Conservation (phyloP, 2,113 vertebrate species). For the Marcusenius ussheri region DNA sequence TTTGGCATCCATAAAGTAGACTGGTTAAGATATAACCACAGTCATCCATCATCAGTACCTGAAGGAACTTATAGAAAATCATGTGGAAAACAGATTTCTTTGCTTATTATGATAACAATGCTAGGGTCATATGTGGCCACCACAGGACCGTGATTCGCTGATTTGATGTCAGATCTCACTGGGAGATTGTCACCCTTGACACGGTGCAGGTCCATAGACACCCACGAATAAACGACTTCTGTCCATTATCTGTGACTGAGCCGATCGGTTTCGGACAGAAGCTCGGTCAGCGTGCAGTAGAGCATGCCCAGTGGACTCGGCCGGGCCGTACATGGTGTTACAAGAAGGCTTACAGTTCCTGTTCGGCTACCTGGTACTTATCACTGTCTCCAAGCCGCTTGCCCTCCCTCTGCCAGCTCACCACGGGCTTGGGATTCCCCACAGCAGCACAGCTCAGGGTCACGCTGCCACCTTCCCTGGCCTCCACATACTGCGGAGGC, state of each 20-base stretch:
- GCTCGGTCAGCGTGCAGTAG: background rate
- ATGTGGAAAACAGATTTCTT: background rate
- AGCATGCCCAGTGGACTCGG: background rate
- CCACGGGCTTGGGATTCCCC: conserved; percentile 92
- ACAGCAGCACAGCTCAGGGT: conserved; percentile 88
- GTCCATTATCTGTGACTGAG: background rate
- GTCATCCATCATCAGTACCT: background rate
- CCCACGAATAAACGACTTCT: background rate
- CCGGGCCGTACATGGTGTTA: background rate
- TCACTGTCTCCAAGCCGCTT: conserved; percentile 70
- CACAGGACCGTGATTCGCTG: background rate
- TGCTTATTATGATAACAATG: background rate
- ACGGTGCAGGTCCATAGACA: background rate
- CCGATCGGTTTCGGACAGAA: background rate
- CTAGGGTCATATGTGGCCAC: background rate
- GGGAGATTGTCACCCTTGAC: background rate
- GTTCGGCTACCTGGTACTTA: conserved; percentile 80
- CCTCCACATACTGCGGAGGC: conserved; percentile 92
- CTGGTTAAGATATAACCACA: background rate
- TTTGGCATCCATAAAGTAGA: background rate
- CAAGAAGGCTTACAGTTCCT: background rate
- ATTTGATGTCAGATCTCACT: background rate
- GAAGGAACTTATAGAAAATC: background rate
- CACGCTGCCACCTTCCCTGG: conserved; percentile 86
- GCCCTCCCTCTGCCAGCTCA: conserved; percentile 92